These are phyloP conservation scores for Lampris incognitus DNA, from an alignment of 2,113 vertebrate genomes.

Conservation along the genomic window DNA sequence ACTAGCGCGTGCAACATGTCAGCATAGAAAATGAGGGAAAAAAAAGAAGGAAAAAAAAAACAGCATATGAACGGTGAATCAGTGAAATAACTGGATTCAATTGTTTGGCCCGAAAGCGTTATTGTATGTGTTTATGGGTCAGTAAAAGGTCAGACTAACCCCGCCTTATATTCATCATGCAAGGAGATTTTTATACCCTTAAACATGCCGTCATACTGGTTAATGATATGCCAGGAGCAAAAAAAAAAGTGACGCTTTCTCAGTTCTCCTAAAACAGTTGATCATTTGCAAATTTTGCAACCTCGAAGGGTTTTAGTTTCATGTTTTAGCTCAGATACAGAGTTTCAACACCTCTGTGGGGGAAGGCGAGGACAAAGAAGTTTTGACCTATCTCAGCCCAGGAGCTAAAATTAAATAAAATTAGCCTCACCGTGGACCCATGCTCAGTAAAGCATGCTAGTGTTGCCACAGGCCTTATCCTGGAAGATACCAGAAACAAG, in stretches of 20 bases:
- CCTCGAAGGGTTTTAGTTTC: constrained; percentile 21
- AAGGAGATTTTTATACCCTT: constrained; percentile 7
- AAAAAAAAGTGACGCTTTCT: constrained; percentile 18
- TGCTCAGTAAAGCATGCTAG: background rate
- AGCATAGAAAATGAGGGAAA: background rate
- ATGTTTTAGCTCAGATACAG: constrained; percentile 2
- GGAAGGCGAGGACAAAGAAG: background rate
- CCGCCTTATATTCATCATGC: constrained; percentile 27
- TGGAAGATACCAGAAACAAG: too few species aligned
- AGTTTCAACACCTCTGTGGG: background rate
- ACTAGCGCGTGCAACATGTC: background rate
- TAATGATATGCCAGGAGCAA: constrained; percentile 59
- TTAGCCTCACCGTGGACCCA: background rate
- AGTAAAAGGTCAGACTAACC: too few species aligned
- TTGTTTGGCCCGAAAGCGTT: constrained; percentile 11
- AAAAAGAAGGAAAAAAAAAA: background rate
- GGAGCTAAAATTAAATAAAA: background rate
- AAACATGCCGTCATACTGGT: background rate
- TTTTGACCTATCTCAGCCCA: background rate
- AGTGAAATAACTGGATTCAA: constrained; percentile 1
- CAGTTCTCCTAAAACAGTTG: constrained; percentile 37
- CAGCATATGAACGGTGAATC: background rate
- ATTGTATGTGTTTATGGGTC: too few species aligned
- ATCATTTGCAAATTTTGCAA: constrained; percentile 68
- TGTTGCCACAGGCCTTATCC: too few species aligned